These are phyloP conservation scores for Apogon hyalosoma DNA, from an alignment of 2,797 vertebrate species.

Conservation along the genomic window DNA sequence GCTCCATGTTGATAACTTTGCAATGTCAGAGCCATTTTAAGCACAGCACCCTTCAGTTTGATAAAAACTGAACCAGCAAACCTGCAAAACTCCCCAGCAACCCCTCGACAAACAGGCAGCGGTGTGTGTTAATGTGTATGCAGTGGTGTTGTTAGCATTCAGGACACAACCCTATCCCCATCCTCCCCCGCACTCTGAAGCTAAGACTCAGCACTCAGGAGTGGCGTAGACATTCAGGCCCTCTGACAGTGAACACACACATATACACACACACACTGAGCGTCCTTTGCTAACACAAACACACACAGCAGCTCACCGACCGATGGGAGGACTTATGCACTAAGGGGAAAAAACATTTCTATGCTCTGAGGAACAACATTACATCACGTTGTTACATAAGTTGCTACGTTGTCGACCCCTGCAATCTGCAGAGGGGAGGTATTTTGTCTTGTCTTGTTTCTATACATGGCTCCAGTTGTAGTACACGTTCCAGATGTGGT, in stretches of 20 bases:
- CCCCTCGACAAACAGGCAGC: constrained; percentile 43
- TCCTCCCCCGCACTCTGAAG: constrained; percentile 65
- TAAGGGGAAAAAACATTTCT: constrained; percentile 42
- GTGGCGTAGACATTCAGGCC: constrained; percentile 49
- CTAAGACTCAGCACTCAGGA: constrained; percentile 70
- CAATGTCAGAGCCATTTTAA: constrained; percentile 42
- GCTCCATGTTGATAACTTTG: constrained; percentile 25
- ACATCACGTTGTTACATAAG: constrained; percentile 74
- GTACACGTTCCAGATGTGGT: constrained; percentile 47
- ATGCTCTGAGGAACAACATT: constrained; percentile 66
- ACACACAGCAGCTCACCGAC: constrained; percentile 28
- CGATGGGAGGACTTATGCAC: constrained; percentile 41
- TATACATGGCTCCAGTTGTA: constrained; percentile 13
- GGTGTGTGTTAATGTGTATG: constrained; percentile 5
- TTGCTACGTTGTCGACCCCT: constrained; percentile 53
- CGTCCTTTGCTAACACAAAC: constrained; percentile 36
- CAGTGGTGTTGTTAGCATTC: constrained; percentile 65
- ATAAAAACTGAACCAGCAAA: constrained; percentile 32
- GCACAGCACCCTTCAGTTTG: constrained; percentile 33
- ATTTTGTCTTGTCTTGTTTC: constrained; percentile 40
- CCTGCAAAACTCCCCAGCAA: constrained; percentile 49
- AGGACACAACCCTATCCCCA: constrained; percentile 55
- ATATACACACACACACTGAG: constrained; percentile 7
- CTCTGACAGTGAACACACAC: constrained; percentile 43
- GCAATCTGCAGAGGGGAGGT: constrained; percentile 38